Evolutionary conservation across 1,140 invertebrate genomes (phyloP), one percentile per base, ranked within the genome.

Genomic region (Pseudoatta argentina): DNA sequence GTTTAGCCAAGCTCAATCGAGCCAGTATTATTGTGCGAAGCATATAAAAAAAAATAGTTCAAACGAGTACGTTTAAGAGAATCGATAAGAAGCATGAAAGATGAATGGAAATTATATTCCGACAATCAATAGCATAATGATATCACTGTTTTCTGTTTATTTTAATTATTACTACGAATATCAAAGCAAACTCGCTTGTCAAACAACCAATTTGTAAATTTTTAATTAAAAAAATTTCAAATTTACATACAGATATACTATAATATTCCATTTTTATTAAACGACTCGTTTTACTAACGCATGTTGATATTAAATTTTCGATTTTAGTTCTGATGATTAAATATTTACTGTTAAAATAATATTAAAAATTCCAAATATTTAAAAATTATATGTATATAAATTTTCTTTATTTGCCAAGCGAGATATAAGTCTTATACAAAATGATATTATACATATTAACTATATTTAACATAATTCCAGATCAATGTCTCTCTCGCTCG

Each of bases 101-200:
- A n/a, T 55, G 67, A 51, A 51, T 39, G 63, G 59, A 86, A 69
- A 79, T 88, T 86, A 67, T 79, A 86, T 72, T 71, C 67, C 86
- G 88, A 89, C 88, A 88, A 89, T 89, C 88, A 89, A 57, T 89
- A 89, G 83, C 27, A 14, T 88, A 89, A 88, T 0, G 55, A 79
- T 39, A 30, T 57, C 6, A 12, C n/a, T 71, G 30, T 71, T 72
- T 81, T 71, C 3, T 30, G 66, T 81, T 81, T 71, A 14, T 39
- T 79, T 14, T 30, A 57, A 71, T 81, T 39, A 24, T 71, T 44
- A 53, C 21, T 81, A 24, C n/a, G 44, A 79, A n/a, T 53, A 53
- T 71, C 21, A 67, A 55, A 72, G 34, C 21, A 72, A 44, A 51
- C 34, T 72, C 78, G 66, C 16, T 71, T 57, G 51, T 57, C 66